Conservation (phyloP, 2,113 vertebrate species). For the Archocentrus centrarchus region DNA sequence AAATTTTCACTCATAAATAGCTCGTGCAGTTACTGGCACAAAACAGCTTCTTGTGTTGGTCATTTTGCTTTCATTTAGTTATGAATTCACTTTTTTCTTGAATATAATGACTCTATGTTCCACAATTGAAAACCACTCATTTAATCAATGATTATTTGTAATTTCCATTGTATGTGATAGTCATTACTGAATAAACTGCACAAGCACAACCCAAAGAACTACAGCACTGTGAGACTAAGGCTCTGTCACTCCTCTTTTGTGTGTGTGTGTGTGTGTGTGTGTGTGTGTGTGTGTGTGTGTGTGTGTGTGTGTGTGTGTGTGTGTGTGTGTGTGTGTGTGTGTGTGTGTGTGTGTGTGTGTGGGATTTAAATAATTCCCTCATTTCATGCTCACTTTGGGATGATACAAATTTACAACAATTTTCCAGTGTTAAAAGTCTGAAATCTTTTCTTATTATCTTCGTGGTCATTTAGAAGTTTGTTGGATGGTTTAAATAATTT, state of each 20-base stretch:
- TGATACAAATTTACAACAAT: background rate
- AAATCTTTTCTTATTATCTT: conserved; percentile 22
- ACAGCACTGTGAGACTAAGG: background rate
- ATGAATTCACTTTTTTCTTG: background rate
- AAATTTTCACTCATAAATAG: background rate
- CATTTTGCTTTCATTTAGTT: background rate
- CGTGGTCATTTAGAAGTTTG: conserved; percentile 19
- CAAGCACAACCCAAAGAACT: background rate
- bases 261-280: background rate
- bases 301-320: background rate
- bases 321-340: background rate
- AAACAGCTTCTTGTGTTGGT: background rate
- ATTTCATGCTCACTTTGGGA: background rate
- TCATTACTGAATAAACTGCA: background rate
- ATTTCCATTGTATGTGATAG: background rate
- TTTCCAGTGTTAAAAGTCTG: background rate
- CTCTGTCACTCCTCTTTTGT: background rate
- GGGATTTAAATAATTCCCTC: background rate
- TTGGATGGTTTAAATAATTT: conserved; percentile 18
- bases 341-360: background rate
- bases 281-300: background rate
- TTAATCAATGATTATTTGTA: background rate
- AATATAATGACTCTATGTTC: background rate
- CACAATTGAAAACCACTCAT: background rate
- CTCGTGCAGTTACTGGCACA: background rate